A percentile compares a stretch with the other conserved stretches of the same genome.
These are phyloP conservation scores for Anoplius nigerrimus DNA, from an alignment of 2,888 invertebrate genomes.

Conservation along the genomic window DNA sequence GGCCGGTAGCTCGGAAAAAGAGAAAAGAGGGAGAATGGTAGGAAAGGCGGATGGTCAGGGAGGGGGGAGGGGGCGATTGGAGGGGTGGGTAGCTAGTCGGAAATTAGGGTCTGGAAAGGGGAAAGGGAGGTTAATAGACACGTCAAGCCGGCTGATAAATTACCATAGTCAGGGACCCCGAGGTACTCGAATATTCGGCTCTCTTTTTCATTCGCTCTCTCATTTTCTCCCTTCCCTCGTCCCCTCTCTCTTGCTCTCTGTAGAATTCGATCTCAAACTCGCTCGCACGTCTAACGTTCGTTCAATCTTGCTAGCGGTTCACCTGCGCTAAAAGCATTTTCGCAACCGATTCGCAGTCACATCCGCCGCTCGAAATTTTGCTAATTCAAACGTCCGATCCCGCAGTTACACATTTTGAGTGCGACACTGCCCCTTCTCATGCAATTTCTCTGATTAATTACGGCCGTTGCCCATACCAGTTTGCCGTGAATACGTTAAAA, in stretches of 20 bases:
- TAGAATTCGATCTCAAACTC: not conserved
- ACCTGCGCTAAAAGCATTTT: no score
- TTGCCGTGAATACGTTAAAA: no score
- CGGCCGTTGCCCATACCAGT: no score
- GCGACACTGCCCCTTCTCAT: no score
- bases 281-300: slow-evolving; percentile 16
- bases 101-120: slow-evolving; percentile 46
- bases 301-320: slow-evolving; percentile 7
- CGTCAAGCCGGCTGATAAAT: slow-evolving; percentile 59
- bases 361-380: no score
- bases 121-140: slow-evolving; percentile 54
- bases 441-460: no score
- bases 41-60: slow-evolving; percentile 8
- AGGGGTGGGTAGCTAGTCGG: slow-evolving; percentile 41
- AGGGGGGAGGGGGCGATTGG: slow-evolving; percentile 17
- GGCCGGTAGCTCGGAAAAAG: slow-evolving; percentile 4
- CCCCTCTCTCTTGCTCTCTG: slow-evolving; percentile 1
- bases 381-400: no score
- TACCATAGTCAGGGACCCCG: slow-evolving; percentile 26
- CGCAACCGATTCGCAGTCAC: slow-evolving; percentile 25
- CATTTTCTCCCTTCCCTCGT: not conserved
- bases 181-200: slow-evolving; percentile 22
- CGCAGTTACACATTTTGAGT: no score
- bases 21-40: slow-evolving; percentile 1
- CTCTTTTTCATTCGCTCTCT: not conserved